Percentiles rank a stretch among this genome's conserved stretches.
Evolutionary conservation across 2,113 vertebrate genomes (phyloP).

Genomic region (Cyprinodon tularosa): DNA sequence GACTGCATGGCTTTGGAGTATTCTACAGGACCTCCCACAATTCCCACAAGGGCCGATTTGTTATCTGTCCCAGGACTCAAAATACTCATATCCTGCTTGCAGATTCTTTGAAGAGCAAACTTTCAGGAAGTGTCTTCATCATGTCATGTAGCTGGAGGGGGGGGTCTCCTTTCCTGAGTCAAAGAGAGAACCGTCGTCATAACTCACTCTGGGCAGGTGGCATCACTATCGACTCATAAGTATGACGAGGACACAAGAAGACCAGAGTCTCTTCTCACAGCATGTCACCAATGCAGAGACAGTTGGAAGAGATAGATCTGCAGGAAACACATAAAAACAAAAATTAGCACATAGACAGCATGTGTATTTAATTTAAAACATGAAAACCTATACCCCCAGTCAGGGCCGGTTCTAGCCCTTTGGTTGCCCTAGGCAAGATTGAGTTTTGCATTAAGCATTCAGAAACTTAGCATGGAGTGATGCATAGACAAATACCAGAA

Average conservation of each 20-base stretch:
- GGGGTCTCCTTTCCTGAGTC: slow-evolving; percentile 57
- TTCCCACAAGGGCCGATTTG: slow-evolving; percentile 82
- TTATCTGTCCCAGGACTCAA: slow-evolving; percentile 83
- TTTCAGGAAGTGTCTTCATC: slow-evolving; percentile 64
- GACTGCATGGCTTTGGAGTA: slow-evolving; percentile 90
- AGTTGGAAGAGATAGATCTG: slow-evolving; percentile 66
- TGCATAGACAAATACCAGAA: too few relatives aligned
- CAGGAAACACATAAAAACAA: slow-evolving; percentile 42
- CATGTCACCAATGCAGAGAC: slow-evolving; percentile 59
- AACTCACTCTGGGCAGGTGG: slow-evolving; percentile 62
- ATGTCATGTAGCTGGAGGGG: slow-evolving; percentile 73
- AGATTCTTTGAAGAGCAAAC: slow-evolving; percentile 66
- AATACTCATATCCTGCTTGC: slow-evolving; percentile 86
- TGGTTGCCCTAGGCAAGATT: too few relatives aligned
- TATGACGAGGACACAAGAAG: slow-evolving; percentile 61
- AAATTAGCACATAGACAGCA: slow-evolving; percentile 38
- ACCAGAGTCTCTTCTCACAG: slow-evolving; percentile 65
- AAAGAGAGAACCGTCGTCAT: slow-evolving; percentile 62
- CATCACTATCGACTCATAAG: slow-evolving; percentile 61
- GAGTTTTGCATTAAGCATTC: too few relatives aligned
- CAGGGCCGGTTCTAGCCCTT: too few relatives aligned
- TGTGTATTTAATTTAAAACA: slow-evolving; percentile 23
- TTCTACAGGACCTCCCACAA: slow-evolving; percentile 82
- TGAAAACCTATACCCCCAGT: slow-evolving; percentile 4
- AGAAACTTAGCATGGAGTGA: too few relatives aligned